A percentile compares a stretch with the other conserved stretches of the same genome.
phyloP scores from a whole-genome alignment of 2,113 vertebrate species.

The Scatophagus argus region DNA sequence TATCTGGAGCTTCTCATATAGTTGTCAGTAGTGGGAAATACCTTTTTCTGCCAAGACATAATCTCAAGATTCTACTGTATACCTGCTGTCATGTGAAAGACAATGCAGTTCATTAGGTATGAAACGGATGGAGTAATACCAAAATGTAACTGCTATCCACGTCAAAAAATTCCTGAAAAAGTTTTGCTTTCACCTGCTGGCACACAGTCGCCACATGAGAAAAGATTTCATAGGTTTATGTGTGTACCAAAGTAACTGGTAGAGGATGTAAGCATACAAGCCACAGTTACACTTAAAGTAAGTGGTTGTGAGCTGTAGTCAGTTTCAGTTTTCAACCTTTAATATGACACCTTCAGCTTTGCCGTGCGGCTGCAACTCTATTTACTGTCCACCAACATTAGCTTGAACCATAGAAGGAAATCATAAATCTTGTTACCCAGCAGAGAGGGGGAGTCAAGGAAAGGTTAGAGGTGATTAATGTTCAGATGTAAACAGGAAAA shows the following conservation, averaged over 20 bases:
- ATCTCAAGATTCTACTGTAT: background rate
- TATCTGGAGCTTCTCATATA: background rate
- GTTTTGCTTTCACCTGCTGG: background rate
- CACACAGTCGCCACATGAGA: background rate
- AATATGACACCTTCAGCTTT: conserved; percentile 34
- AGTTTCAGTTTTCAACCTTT: conserved; percentile 35
- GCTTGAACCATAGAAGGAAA: conserved; percentile 36
- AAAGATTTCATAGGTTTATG: background rate
- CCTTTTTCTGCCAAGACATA: too few relatives aligned
- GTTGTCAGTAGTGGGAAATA: too few relatives aligned
- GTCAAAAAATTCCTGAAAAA: background rate
- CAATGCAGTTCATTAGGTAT: too few relatives aligned
- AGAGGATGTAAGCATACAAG: background rate
- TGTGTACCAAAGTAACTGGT: background rate
- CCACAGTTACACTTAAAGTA: background rate
- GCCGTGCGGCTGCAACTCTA: background rate
- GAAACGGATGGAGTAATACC: background rate
- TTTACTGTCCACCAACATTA: conserved; percentile 1
- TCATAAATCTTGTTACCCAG: conserved; percentile 17
- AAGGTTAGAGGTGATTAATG: conserved; percentile 16
- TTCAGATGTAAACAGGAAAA: conserved; percentile 21
- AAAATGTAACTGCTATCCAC: background rate
- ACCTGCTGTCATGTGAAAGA: background rate
- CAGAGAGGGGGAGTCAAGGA: conserved; percentile 9
- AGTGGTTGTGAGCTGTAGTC: background rate